phyloP scores from a whole-genome alignment of 2,113 vertebrate species.

The Diglossa brunneiventris region DNA sequence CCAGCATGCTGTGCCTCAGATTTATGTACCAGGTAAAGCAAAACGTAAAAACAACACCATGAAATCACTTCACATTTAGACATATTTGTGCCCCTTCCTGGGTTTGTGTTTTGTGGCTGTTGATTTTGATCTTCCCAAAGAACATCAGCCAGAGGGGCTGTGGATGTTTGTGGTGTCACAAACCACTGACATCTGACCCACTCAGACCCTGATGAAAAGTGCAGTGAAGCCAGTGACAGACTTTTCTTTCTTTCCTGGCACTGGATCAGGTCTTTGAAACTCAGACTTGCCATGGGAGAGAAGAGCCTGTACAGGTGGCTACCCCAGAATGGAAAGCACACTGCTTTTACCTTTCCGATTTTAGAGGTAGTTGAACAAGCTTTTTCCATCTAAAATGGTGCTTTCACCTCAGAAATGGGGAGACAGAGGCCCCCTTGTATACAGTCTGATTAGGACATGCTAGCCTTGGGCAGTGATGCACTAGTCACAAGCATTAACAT shows the following conservation, averaged over 20 bases:
- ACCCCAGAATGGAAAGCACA: background rate
- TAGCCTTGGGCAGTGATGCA: background rate
- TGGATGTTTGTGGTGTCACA: background rate
- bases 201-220: background rate
- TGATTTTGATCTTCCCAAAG: background rate
- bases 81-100: background rate
- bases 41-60: background rate
- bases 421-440: background rate
- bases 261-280: background rate
- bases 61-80: background rate
- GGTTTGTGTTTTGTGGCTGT: background rate
- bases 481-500: background rate
- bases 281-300: background rate
- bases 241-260: background rate
- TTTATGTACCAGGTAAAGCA: background rate
- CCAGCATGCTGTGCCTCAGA: background rate
- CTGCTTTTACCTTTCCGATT: background rate
- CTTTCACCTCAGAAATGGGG: background rate
- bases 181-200: background rate
- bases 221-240: background rate
- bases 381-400: background rate
- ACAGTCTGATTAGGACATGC: background rate
- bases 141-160: background rate
- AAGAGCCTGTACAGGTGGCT: background rate
- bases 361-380: background rate